Evolutionary conservation across 2,113 vertebrate species (phyloP).

Genomic region (Rhinichthys klamathensis): DNA sequence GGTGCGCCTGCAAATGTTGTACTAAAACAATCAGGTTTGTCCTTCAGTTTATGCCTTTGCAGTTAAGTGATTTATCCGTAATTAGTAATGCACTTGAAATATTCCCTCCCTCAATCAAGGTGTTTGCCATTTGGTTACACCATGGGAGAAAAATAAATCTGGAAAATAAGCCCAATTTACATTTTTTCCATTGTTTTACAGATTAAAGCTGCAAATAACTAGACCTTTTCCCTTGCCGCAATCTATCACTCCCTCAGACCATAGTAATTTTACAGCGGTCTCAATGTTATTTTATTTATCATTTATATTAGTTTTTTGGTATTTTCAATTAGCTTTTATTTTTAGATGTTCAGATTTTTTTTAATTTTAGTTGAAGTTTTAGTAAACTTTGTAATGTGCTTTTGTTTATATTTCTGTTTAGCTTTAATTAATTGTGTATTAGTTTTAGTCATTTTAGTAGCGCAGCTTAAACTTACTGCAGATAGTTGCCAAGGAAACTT

Average conservation of each 20-base stretch:
- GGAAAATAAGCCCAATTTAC: background rate
- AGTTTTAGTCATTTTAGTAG: too few relatives aligned
- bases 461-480: too few relatives aligned
- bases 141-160: conserved; percentile 16
- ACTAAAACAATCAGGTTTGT: conserved; percentile 24
- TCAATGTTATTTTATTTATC: background rate
- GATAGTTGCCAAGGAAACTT: too few relatives aligned
- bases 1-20: background rate
- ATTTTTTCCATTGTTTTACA: background rate
- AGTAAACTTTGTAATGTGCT: too few relatives aligned
- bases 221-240: background rate
- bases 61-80: background rate
- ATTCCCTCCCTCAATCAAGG: conserved; percentile 14
- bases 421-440: too few relatives aligned
- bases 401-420: too few relatives aligned
- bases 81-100: conserved; percentile 19
- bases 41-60: conserved; percentile 6
- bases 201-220: conserved; percentile 15
- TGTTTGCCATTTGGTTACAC: conserved; percentile 24
- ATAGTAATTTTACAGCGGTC: background rate
- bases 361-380: too few relatives aligned
- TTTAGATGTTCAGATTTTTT: too few relatives aligned
- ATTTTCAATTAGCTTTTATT: too few relatives aligned
- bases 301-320: background rate
- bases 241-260: background rate